Base-by-base conservation (phyloP, 35 echinoderm and acorn worm species). In the Lytechinus pictus region DNA sequence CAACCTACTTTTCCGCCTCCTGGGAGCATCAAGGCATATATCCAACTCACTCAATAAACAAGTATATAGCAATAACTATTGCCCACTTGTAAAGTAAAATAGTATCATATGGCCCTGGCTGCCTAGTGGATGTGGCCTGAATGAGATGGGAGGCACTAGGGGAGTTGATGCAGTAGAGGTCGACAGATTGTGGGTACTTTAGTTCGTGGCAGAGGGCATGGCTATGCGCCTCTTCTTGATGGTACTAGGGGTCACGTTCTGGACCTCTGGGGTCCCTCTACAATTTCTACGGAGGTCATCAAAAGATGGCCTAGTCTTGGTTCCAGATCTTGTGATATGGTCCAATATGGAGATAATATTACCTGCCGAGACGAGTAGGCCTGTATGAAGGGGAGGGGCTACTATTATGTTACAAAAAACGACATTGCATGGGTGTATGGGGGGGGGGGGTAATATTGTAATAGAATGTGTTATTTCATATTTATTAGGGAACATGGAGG, bases 51-150 rank as follows among this genome's bases (percentile, higher is more conserved):
- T 79, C 66, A 79, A 7, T 79, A 79, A 79, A 79, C 66, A 79
- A 79, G 66, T 79, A 79, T 79, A 79, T n/a, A 79, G 66, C 66
- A 79, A 79, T n/a, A 79, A 79, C 66, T 24, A 79, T 58, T 79
- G 14, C 16, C 33, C 33, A 44, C 33, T 44, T 44, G 33, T 44
- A 44, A 79, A 79, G 66, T 79, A 79, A 79, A 79, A 79, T 79
- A 79, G 66, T 79, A 79, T 79, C 66, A 79, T 79, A 79, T 79
- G 66, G 66, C 66, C 21, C 16, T 10, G 57, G 2, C 16, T 8
- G 66, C 4, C 66, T 7, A 14, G 66, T 79, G 19, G 66, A 79
- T 79, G 66, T 79, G 66, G 66, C 66, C 66, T 24, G 66, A 79
- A 79, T 79, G 66, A 79, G 66, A 79, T 19, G 66, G 66, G 12